Conservation (phyloP, 2,888 invertebrate genomes). For the Nemapogon koenigi region DNA sequence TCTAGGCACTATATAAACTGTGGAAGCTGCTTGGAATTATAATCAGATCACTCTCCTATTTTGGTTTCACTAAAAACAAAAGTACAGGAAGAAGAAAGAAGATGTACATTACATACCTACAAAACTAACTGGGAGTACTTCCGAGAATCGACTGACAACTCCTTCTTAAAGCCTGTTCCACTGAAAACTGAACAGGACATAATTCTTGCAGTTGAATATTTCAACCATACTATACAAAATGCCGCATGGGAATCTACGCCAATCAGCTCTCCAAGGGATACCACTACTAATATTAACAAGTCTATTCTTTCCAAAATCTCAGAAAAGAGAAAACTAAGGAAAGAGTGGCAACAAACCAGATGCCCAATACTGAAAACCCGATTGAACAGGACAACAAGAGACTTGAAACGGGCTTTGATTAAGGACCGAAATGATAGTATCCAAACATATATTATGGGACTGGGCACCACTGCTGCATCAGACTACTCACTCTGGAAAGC, state of each 20-base stretch:
- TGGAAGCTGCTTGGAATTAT: background rate
- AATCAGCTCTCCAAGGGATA: background rate
- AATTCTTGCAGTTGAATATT: background rate
- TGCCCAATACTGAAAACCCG: background rate
- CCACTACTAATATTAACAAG: too few species aligned
- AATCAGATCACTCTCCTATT: constrained; percentile 9
- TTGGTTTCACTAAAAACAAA: background rate
- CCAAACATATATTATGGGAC: too few species aligned
- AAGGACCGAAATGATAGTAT: too few species aligned
- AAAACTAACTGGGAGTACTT: constrained; percentile 7
- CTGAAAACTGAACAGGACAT: constrained; percentile 6
- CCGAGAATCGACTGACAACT: too few species aligned
- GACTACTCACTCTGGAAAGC: too few species aligned
- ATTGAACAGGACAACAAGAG: background rate
- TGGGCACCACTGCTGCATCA: too few species aligned
- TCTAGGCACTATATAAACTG: background rate
- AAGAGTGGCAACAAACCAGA: constrained; percentile 6
- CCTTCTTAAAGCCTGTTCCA: background rate
- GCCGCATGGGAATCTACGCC: constrained; percentile 5
- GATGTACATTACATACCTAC: background rate
- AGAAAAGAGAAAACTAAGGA: too few species aligned
- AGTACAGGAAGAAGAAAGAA: background rate
- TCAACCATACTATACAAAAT: constrained; percentile 4
- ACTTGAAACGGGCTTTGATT: too few species aligned
- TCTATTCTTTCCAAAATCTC: too few species aligned